Evolutionary conservation across 2,113 vertebrate species (phyloP).

Genomic region (Myiozetetes cayanensis): DNA sequence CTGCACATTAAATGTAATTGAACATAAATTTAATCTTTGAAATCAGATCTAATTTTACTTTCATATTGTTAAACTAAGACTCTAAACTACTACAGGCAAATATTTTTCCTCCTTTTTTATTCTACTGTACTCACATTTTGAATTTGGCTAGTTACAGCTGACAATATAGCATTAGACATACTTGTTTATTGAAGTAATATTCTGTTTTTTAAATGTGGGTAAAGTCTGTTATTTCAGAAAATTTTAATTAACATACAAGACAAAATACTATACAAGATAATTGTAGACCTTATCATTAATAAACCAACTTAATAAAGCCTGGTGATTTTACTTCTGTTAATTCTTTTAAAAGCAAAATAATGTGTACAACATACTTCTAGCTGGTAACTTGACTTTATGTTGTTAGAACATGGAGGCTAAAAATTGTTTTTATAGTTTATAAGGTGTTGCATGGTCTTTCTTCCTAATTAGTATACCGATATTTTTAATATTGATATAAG

Average conservation of each 20-base stretch:
- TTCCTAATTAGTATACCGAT: background rate
- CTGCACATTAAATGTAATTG: background rate
- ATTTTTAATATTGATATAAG: background rate
- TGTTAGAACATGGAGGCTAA: background rate
- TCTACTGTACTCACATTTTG: background rate
- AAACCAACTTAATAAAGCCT: background rate
- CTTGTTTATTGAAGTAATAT: background rate
- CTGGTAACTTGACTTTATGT: background rate
- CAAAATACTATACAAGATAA: background rate
- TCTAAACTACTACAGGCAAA: background rate
- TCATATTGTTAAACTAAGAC: background rate
- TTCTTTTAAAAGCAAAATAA: background rate
- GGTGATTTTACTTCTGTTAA: background rate
- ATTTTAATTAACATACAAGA: background rate
- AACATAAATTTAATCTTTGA: background rate
- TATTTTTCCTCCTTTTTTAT: background rate
- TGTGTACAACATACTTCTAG: background rate
- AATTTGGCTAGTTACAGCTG: background rate
- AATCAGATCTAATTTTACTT: background rate
- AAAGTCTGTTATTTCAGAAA: background rate
- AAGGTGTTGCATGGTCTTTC: background rate
- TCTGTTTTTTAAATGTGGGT: background rate
- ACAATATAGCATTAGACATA: background rate
- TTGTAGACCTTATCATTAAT: background rate
- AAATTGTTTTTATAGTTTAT: background rate